These are phyloP conservation scores for Cantharis nigra DNA, from an alignment of 2,888 invertebrate species.

Conservation along the genomic window DNA sequence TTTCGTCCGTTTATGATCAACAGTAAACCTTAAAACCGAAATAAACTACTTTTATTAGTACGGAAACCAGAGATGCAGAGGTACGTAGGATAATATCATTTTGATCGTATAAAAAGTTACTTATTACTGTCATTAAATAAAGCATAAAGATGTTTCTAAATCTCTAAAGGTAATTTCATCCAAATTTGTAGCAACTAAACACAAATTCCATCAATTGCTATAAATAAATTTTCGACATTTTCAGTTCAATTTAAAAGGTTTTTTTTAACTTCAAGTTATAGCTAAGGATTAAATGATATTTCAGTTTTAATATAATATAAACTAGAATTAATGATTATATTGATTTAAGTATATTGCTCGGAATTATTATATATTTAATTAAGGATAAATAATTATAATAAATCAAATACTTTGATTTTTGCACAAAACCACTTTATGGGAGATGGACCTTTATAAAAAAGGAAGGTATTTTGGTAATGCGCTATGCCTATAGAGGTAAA, in stretches of 20 bases:
- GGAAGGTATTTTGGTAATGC: too few relatives aligned
- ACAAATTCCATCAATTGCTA: neutral
- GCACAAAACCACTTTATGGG: too few relatives aligned
- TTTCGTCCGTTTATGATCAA: constrained; percentile 25
- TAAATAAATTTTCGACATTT: neutral
- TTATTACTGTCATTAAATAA: neutral
- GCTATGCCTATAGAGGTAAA: too few relatives aligned
- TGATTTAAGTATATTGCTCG: too few relatives aligned
- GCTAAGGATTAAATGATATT: too few relatives aligned
- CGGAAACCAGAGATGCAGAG: constrained; percentile 2
- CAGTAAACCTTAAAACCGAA: constrained; percentile 27
- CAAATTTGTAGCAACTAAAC: neutral
- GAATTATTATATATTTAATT: too few relatives aligned
- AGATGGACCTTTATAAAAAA: too few relatives aligned
- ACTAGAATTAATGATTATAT: too few relatives aligned
- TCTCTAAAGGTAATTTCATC: neutral
- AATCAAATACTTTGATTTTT: too few relatives aligned
- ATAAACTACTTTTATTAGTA: constrained; percentile 30
- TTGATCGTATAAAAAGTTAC: neutral
- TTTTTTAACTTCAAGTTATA: neutral
- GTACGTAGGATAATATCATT: neutral
- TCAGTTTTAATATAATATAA: too few relatives aligned
- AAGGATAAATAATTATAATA: too few relatives aligned
- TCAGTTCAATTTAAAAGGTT: neutral
- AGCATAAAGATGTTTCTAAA: neutral